A percentile compares a stretch with the other conserved stretches of the same genome.
Evolutionary conservation across 1,140 invertebrate genomes (phyloP).

Genomic region (Leptestheria dahalacensis): DNA sequence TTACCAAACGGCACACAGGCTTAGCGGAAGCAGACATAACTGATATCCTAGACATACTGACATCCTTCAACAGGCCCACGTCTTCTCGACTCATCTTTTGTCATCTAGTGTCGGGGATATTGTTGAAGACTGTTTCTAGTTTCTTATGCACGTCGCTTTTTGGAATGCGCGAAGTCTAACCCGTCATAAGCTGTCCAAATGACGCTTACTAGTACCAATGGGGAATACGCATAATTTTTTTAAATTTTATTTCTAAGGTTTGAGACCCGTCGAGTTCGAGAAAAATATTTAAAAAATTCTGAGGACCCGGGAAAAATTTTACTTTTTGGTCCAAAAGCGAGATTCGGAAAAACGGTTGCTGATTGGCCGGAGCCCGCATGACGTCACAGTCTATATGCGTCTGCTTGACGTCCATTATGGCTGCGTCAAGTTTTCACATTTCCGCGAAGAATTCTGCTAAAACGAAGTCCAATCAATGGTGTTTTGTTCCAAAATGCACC

Average conservation of each 20-base stretch:
- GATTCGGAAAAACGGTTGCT: too few species aligned
- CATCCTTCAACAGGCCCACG: too few species aligned
- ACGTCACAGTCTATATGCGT: neutral
- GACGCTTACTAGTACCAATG: neutral
- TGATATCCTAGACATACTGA: too few species aligned
- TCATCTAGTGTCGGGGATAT: too few species aligned
- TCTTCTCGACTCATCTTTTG: too few species aligned
- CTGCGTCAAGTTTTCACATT: too few species aligned
- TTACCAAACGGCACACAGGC: too few species aligned
- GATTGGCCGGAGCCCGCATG: neutral
- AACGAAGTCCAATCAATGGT: constrained; percentile 25
- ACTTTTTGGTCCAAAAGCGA: neutral
- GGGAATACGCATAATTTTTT: too few species aligned
- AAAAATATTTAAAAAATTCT: neutral
- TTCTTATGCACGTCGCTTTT: neutral
- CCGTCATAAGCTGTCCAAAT: neutral
- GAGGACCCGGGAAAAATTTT: neutral
- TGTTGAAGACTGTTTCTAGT: too few species aligned
- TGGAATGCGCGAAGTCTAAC: neutral
- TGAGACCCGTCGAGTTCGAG: too few species aligned
- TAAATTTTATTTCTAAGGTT: too few species aligned
- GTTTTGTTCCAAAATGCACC: neutral
- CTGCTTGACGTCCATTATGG: neutral
- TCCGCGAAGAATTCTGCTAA: neutral
- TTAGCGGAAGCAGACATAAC: too few species aligned